Evolutionary conservation across 2,113 vertebrate genomes (phyloP), one percentile per base, ranked within the genome.

Genomic region (Tetraodon nigroviridis): DNA sequence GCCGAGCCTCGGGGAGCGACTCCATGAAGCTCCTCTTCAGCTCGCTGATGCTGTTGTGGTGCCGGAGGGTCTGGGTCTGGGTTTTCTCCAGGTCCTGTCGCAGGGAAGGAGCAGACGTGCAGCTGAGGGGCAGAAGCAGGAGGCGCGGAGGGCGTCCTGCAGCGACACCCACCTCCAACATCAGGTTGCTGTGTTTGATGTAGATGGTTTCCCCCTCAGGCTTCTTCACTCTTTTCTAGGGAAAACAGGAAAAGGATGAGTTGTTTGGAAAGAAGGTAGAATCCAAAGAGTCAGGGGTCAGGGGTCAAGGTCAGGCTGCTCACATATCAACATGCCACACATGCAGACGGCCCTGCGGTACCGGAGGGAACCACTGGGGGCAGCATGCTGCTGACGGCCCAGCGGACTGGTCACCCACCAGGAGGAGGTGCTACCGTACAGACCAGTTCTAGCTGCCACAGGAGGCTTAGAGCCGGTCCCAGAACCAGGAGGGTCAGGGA

Each of bases 161-260:
- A 32, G 29, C 1, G 4, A 95, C 96, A 99, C 97, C 92, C 98
- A 99, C 97, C 97, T 99, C 97, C 95, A 99, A 93, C 97, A 99
- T 99, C 94, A 99, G 96, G 95, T 98, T 99, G 94, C 96, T 98
- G 94, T 99, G 97, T 90, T 95, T 98, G 94, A 98, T 97, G 95
- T 99, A 99, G 95, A 99, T 95, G 88, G 94, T 97, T 96, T 98
- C 97, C 89, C 94, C 96, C 93, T 98, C 95, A 91, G 96, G 92
- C 92, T 94, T 98, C 92, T 96, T 98, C 90, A 95, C 90, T 91
- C 93, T 95, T 89, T 98, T 99, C 97, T 99, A 96, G 92, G 90
- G 93, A 91, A 91, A 89, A 90, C 90, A 73, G 83, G 78, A 75
- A 73, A 73, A 57, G 71, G 63, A 85, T 16, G 29, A 32, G 29